phyloP scores from a whole-genome alignment of 30 jellyfish, hydroid and myxozoan genomes.

The Calvadosia cruxmelitensis region DNA sequence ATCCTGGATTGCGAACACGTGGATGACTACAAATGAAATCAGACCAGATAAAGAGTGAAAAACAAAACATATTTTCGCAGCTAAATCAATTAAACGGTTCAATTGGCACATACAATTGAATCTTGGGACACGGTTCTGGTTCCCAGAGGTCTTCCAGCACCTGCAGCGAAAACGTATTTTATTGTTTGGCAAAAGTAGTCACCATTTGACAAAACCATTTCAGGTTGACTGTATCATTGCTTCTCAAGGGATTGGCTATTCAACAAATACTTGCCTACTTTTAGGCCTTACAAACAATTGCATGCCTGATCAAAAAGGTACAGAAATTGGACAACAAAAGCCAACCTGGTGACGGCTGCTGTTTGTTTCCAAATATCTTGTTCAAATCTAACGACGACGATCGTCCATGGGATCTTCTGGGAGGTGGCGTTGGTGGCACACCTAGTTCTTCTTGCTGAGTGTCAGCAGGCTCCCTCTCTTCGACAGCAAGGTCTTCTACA shows the following conservation, averaged over 20 bases:
- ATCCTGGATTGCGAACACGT: background rate
- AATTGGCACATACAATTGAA: background rate
- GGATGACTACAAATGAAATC: background rate
- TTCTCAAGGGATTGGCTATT: too few species aligned
- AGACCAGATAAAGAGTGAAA: background rate
- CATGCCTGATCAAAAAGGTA: too few species aligned
- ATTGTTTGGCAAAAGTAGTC: too few species aligned
- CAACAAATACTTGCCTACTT: too few species aligned
- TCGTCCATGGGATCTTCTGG: constrained; percentile 61
- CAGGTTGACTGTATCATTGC: too few species aligned
- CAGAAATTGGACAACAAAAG: too few species aligned
- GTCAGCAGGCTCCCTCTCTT: background rate
- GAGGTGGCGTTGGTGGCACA: constrained; percentile 91
- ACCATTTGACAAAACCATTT: too few species aligned
- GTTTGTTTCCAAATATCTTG: constrained; percentile 50
- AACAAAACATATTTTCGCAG: background rate
- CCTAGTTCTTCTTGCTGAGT: constrained; percentile 34
- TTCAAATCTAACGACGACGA: constrained; percentile 83
- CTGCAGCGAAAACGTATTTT: background rate
- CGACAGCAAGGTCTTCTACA: background rate
- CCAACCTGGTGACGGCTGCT: constrained; percentile 31
- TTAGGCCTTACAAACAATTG: too few species aligned
- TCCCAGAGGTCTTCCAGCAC: background rate
- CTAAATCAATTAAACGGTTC: too few species aligned
- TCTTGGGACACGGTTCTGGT: background rate